Percentiles rank a stretch among this genome's conserved stretches.
Evolutionary conservation across 2,113 vertebrate genomes (phyloP).

Genomic region (Tylochromis polylepis): DNA sequence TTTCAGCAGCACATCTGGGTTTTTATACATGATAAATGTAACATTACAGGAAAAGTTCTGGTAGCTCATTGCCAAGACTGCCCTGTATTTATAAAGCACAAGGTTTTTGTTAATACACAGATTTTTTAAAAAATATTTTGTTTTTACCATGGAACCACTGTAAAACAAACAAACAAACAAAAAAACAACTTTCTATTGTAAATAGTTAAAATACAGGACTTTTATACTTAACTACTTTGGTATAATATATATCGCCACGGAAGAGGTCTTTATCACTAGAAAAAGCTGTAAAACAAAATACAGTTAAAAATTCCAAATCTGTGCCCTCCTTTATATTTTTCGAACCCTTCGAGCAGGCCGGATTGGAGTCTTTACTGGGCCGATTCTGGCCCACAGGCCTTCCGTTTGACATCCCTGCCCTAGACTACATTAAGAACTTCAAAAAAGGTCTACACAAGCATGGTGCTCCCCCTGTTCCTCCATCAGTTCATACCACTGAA

Average conservation of each 20-base stretch:
- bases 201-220: not conserved
- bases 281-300: not conserved
- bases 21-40: not conserved
- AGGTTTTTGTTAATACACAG: not conserved
- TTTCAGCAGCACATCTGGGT: not conserved
- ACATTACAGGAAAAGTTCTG: too few relatives aligned
- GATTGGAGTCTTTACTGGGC: not conserved
- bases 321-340: not conserved
- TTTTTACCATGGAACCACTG: accelerated
- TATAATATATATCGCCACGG: accelerated
- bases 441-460: not conserved
- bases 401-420: not conserved
- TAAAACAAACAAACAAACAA: not conserved
- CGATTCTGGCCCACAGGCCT: not conserved
- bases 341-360: not conserved
- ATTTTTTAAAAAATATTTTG: too few relatives aligned
- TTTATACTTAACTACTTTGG: not conserved
- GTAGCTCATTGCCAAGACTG: not conserved
- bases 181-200: not conserved
- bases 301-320: accelerated
- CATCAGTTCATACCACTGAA: not conserved
- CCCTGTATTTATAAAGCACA: not conserved
- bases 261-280: too few relatives aligned
- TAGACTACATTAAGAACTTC: not conserved
- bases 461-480: not conserved